A percentile compares a stretch with the other conserved stretches of the same genome.
phyloP scores from a whole-genome alignment of 2,888 invertebrate species.

The Slavum lentiscoides region DNA sequence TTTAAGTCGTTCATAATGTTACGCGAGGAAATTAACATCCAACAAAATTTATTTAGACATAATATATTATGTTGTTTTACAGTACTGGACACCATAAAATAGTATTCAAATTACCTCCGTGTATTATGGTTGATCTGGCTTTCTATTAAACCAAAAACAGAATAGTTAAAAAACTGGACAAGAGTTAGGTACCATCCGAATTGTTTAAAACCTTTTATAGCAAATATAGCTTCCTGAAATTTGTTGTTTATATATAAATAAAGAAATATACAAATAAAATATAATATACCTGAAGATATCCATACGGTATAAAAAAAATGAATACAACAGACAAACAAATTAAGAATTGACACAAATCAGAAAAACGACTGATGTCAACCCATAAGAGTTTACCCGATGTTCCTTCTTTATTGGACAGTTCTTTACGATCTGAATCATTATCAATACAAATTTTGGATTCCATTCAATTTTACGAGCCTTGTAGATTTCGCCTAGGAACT shows the following conservation, averaged over 20 bases:
- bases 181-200: slow-evolving; percentile 91
- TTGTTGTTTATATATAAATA: not conserved
- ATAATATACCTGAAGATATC: slow-evolving; percentile 72
- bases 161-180: slow-evolving; percentile 86
- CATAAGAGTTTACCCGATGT: slow-evolving; percentile 63
- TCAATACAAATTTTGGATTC: slow-evolving; percentile 42
- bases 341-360: slow-evolving; percentile 72
- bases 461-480: slow-evolving; percentile 25
- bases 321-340: slow-evolving; percentile 80
- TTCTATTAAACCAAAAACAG: slow-evolving; percentile 78
- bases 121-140: slow-evolving; percentile 61
- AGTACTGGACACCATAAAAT: too few species aligned
- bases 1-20: too few species aligned
- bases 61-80: too few species aligned
- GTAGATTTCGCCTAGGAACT: not conserved
- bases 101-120: slow-evolving; percentile 50
- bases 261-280: slow-evolving; percentile 14
- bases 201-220: slow-evolving; percentile 83
- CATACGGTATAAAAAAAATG: slow-evolving; percentile 85
- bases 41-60: too few species aligned
- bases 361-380: slow-evolving; percentile 71
- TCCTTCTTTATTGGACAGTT: slow-evolving; percentile 31
- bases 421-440: slow-evolving; percentile 11
- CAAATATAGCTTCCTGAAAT: slow-evolving; percentile 81
- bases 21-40: too few species aligned